These are phyloP conservation scores for Calameuta filiformis DNA, from an alignment of 2,888 invertebrate genomes.

Conservation along the genomic window DNA sequence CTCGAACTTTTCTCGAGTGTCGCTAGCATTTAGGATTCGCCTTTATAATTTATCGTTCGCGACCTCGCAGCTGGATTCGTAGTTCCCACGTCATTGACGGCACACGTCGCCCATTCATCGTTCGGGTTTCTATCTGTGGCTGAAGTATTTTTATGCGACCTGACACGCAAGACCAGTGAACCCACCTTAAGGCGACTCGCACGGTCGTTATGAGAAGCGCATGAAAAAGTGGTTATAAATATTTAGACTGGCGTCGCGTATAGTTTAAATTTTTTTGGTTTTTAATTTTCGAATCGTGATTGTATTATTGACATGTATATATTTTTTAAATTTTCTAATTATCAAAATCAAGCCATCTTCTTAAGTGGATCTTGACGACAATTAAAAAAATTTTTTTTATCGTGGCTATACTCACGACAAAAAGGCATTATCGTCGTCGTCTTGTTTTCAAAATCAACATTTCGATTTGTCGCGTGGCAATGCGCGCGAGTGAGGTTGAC, in stretches of 20 bases:
- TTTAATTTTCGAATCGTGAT: neutral
- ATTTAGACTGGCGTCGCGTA: too few relatives aligned
- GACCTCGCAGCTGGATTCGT: neutral
- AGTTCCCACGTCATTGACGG: neutral
- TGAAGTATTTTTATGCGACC: neutral
- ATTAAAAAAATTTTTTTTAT: neutral
- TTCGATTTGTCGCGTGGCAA: neutral
- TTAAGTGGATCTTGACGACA: too few relatives aligned
- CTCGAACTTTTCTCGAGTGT: neutral
- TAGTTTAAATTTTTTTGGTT: neutral
- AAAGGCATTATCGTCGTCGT: too few relatives aligned
- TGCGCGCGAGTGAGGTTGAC: neutral
- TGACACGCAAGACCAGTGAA: neutral
- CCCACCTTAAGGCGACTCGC: neutral
- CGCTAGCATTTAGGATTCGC: neutral
- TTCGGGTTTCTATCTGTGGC: neutral
- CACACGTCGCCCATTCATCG: neutral
- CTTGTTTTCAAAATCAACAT: neutral
- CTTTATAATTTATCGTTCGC: neutral
- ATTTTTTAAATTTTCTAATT: too few relatives aligned
- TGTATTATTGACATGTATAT: too few relatives aligned
- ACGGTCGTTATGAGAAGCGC: neutral
- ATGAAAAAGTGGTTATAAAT: too few relatives aligned
- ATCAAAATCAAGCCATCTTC: too few relatives aligned
- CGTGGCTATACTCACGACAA: too few relatives aligned